Evolutionary conservation across 1,140 invertebrate genomes (phyloP).

Genomic region (Tetragonula clypearis): DNA sequence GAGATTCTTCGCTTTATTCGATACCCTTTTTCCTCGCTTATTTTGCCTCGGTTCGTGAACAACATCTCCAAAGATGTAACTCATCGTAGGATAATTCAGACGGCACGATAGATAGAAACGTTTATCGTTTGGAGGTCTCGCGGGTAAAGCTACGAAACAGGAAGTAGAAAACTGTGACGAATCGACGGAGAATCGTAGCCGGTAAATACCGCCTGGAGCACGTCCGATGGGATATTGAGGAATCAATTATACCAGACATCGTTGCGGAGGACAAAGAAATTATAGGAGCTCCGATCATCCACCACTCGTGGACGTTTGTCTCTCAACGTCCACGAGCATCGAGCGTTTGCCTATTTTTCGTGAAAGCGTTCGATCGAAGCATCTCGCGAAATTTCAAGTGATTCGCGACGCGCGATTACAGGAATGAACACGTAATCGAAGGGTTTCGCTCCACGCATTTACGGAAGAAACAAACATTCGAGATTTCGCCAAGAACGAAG

Average conservation of each 20-base stretch:
- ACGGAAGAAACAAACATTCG: not conserved
- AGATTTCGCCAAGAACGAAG: not conserved
- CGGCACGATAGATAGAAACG: not conserved
- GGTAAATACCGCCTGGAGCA: not conserved
- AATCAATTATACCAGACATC: conserved; percentile 2
- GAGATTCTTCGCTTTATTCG: conserved; percentile 21
- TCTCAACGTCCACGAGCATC: not conserved
- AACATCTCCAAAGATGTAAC: not conserved
- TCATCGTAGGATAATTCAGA: not conserved
- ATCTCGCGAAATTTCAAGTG: not conserved
- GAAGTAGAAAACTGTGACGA: conserved; percentile 11
- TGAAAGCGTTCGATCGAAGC: not conserved
- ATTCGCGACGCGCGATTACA: not conserved
- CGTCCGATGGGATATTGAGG: not conserved
- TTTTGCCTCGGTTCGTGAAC: not conserved
- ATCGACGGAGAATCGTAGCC: not conserved
- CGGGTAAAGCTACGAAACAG: not conserved
- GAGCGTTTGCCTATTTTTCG: not conserved
- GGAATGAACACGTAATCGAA: not conserved
- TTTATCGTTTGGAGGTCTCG: not conserved
- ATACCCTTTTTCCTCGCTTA: not conserved
- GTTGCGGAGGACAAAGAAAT: not conserved
- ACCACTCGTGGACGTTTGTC: not conserved
- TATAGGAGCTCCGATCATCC: not conserved
- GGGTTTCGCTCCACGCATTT: not conserved